Base-by-base conservation (phyloP, 2,113 vertebrate genomes). In the Lutjanus erythropterus region DNA sequence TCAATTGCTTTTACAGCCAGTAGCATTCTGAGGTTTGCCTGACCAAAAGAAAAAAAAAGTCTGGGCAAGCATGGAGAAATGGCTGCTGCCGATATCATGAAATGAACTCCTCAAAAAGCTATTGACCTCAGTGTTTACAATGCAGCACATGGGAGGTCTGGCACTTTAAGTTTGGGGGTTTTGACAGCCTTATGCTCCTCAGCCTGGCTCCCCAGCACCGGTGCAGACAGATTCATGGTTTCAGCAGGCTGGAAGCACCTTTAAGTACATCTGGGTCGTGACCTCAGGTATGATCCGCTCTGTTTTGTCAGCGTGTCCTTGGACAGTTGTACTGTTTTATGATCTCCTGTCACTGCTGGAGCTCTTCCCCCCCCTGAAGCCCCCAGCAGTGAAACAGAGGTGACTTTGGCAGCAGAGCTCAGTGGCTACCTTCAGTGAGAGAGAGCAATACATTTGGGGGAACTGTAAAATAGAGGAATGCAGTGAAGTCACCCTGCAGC, bases 401-500 rank as follows among this genome's bases (percentile, higher is more conserved):
- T 61, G 83, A 88, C 78, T 85, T 75, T 73, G 83, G 81, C 67
- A 89, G 75, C 62, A 78, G 74, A 35, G 58, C 66, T 68, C 49
- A 70, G 75, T 69, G 75, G 86, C 82, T 83, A 87, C 87, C 73
- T 91, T 86, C 37, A 73, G 56, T 35, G 29, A 75, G 80, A 75
- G 80, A 71, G 71, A 49, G 74, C 71, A 68, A 65, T 86, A 77
- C 71, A 80, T 89, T 91, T 75, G 81, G 77, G 8, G 86, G 87
- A 92, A 90, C 88, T 78, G 83, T 89, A 90, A 93, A 92, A 85
- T 29, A 44, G 70, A 84, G 88, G 92, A 93, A 93, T 92, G 89
- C 58, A 73, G 71, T 93, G 93, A 93, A 89, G 90, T 94, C 91
- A 95, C 85, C 79, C 64, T 42, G 71, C 33, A 93, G 90, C 90